phyloP scores from a whole-genome alignment of 2,888 invertebrate species.

The Hypercompe scribonia region DNA sequence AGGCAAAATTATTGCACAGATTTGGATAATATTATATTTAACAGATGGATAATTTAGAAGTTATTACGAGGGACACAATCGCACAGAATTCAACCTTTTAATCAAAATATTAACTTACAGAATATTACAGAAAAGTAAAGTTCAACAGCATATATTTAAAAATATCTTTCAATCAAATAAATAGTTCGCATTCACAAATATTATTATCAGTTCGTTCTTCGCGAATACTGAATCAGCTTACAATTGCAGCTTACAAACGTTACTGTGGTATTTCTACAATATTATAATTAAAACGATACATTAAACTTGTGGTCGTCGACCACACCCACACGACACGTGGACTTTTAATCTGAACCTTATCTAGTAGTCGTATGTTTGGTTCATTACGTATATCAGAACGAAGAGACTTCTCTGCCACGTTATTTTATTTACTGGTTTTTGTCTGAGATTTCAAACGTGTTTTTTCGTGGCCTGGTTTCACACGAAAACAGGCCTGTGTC shows the following conservation, averaged over 20 bases:
- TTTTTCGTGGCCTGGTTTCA: constrained; percentile 13
- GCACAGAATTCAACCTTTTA: no score
- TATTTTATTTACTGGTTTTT: constrained; percentile 38
- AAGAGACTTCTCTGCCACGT: constrained; percentile 54
- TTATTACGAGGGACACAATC: no score
- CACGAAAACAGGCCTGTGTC: constrained; percentile 3
- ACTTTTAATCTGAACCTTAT: constrained; percentile 59
- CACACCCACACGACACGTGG: constrained; percentile 53
- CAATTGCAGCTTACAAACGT: not conserved
- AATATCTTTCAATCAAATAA: not conserved
- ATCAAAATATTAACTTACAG: no score
- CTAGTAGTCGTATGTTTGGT: constrained; percentile 46
- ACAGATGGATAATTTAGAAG: no score
- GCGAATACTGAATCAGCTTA: not conserved
- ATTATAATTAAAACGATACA: constrained; percentile 25
- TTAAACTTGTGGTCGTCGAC: constrained; percentile 28
- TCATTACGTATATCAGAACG: constrained; percentile 51
- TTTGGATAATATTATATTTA: not conserved
- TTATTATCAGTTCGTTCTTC: not conserved
- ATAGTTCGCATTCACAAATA: not conserved
- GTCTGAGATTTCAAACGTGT: constrained; percentile 21
- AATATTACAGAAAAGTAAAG: not conserved
- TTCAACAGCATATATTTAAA: not conserved
- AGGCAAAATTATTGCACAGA: not conserved
- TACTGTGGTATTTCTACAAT: not conserved